phyloP scores from a whole-genome alignment of 2,888 invertebrate species.

The Lutraria lutraria region DNA sequence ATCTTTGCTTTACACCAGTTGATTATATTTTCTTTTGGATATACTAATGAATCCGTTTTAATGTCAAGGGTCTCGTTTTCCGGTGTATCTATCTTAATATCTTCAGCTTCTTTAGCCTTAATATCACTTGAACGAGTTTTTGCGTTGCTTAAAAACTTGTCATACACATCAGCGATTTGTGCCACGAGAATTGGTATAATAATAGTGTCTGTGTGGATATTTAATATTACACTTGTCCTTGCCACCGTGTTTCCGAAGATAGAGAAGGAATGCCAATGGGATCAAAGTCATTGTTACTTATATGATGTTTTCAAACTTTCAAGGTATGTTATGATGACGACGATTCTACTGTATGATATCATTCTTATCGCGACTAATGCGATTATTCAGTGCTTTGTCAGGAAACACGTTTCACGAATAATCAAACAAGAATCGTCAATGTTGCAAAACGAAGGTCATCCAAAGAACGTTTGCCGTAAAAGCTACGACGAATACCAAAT shows the following conservation, averaged over 20 bases:
- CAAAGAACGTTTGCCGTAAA: not conserved
- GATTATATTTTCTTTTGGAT: not conserved
- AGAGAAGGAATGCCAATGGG: not conserved
- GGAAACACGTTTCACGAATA: too few relatives aligned
- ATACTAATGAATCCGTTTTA: not conserved
- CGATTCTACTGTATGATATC: not conserved
- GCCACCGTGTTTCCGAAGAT: not conserved
- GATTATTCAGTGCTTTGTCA: not conserved
- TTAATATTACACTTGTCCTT: not conserved
- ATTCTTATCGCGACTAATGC: not conserved
- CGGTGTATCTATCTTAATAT: not conserved
- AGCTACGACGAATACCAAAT: not conserved
- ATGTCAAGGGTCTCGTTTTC: not conserved
- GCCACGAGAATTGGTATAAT: not conserved
- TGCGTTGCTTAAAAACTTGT: not conserved
- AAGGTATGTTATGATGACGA: not conserved
- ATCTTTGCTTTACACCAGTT: not conserved
- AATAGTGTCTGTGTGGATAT: not conserved
- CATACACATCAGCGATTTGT: not conserved
- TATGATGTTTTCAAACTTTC: not conserved
- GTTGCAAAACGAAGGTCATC: not conserved
- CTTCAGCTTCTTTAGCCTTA: not conserved
- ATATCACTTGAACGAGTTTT: not conserved
- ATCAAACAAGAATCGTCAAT: not conserved
- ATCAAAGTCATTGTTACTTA: not conserved